phyloP scores from a whole-genome alignment of 2,888 invertebrate species.

The Athalia rosae region DNA sequence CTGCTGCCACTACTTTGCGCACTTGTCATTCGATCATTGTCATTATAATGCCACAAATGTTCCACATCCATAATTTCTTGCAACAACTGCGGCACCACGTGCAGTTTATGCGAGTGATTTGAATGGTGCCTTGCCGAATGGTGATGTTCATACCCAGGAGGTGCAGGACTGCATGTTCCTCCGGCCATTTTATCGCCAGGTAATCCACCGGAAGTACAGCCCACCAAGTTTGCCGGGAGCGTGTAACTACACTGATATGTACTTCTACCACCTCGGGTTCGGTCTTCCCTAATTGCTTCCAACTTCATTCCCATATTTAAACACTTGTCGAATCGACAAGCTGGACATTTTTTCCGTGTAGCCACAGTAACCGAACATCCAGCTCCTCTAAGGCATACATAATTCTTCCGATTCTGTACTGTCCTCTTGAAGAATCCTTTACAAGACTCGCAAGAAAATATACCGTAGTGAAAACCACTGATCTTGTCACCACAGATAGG shows the following conservation, averaged over 20 bases:
- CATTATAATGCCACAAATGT: constrained; percentile 95
- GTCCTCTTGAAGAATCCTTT: constrained; percentile 99
- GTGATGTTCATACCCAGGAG: constrained; percentile 68
- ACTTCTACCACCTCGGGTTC: constrained; percentile 95
- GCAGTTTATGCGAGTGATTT: constrained; percentile 70
- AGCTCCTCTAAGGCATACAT: constrained; percentile 93
- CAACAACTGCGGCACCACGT: constrained; percentile 70
- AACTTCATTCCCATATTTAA: constrained; percentile 97
- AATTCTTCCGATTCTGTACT: constrained; percentile 98
- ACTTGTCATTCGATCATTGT: constrained; percentile 82
- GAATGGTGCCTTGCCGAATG: constrained; percentile 69
- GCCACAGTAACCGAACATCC: constrained; percentile 94
- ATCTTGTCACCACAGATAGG: constrained; percentile 97
- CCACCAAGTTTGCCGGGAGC: constrained; percentile 79
- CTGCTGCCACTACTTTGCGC: constrained; percentile 68
- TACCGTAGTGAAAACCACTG: constrained; percentile 98
- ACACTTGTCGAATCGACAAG: constrained; percentile 97
- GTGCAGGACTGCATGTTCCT: constrained; percentile 69
- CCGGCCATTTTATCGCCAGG: constrained; percentile 64
- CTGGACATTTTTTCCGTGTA: constrained; percentile 97
- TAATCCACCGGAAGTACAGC: constrained; percentile 53
- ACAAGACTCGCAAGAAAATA: constrained; percentile 98
- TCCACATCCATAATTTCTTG: constrained; percentile 98
- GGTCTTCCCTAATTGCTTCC: constrained; percentile 96
- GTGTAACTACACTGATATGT: constrained; percentile 97